phyloP scores from a whole-genome alignment of 2,113 vertebrate species.

The Psephotus haematonotus region DNA sequence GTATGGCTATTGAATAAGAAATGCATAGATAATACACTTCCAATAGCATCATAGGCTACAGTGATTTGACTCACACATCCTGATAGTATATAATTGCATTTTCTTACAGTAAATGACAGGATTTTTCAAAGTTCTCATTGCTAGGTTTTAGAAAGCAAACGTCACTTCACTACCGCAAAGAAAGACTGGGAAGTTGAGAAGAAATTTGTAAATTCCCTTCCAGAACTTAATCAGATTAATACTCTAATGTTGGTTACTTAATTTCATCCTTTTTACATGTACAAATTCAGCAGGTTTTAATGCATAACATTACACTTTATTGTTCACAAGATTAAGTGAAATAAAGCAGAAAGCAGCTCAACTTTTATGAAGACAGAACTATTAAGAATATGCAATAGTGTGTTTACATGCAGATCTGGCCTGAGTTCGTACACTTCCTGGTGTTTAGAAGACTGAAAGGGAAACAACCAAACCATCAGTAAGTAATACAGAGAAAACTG shows the following conservation, averaged over 20 bases:
- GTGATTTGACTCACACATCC: background rate
- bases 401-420: background rate
- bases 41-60: background rate
- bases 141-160: background rate
- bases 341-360: background rate
- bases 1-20: background rate
- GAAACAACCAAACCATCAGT: background rate
- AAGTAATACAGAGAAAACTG: background rate
- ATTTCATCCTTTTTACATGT: background rate
- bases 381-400: background rate
- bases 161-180: background rate
- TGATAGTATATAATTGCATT: background rate
- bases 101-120: background rate
- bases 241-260: background rate
- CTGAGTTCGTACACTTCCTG: background rate
- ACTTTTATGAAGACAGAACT: background rate
- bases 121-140: background rate
- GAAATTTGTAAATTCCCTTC: background rate
- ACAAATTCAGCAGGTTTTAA: background rate
- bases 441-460: background rate
- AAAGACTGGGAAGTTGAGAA: background rate
- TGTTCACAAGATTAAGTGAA: background rate
- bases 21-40: background rate
- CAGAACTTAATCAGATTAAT: background rate
- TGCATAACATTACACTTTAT: background rate